Percentiles rank a stretch among this genome's conserved stretches.
These are phyloP conservation scores for Zaprionus gabonicus DNA, from an alignment of 1,140 invertebrate genomes.

Conservation along the genomic window DNA sequence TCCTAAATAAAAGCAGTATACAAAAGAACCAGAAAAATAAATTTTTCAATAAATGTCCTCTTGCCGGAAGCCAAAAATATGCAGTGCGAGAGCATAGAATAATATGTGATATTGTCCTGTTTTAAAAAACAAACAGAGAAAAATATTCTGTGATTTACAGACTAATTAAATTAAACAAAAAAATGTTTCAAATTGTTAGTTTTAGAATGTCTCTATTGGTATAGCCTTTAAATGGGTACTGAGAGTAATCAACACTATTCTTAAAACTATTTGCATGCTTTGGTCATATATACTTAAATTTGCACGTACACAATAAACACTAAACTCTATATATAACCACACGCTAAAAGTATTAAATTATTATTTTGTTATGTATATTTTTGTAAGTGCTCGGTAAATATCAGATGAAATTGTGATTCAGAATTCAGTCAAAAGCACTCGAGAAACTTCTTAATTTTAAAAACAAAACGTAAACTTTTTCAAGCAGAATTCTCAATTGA, in stretches of 20 bases:
- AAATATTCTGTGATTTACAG: background rate
- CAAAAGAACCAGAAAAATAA: background rate
- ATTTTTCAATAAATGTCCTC: background rate
- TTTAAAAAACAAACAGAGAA: background rate
- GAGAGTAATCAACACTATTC: background rate
- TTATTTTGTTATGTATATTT: background rate
- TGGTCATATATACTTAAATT: background rate
- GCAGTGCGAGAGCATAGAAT: background rate
- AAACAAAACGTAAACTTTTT: constrained; percentile 3
- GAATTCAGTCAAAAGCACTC: background rate
- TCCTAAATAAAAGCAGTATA: background rate
- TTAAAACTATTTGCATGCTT: no score
- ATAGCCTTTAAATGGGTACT: background rate
- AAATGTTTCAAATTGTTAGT: background rate
- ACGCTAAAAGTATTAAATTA: background rate
- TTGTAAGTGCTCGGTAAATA: background rate
- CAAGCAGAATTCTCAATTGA: constrained; percentile 4
- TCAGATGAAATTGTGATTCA: background rate
- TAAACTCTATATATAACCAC: background rate
- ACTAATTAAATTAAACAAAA: background rate
- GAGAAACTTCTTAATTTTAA: background rate
- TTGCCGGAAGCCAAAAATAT: background rate
- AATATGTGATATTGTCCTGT: background rate
- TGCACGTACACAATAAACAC: background rate
- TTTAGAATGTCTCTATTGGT: background rate